Percentiles rank a stretch among this genome's conserved stretches.
phyloP scores from a whole-genome alignment of 30 jellyfish, hydroid and myxozoan species.

The Aurelia sp. region DNA sequence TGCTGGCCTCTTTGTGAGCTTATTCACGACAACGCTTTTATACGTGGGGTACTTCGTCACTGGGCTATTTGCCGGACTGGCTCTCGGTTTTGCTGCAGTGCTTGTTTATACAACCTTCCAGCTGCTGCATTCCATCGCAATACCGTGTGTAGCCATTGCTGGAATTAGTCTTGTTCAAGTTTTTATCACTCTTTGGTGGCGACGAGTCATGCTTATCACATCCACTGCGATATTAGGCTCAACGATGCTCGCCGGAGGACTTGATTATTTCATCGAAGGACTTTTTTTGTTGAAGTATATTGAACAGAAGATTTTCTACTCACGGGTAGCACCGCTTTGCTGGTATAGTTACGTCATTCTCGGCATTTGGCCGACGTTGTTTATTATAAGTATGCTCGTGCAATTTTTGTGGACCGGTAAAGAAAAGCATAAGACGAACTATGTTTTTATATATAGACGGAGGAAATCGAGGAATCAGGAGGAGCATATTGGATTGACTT shows the following conservation, averaged over 20 bases:
- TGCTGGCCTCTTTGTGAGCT: constrained; percentile 87
- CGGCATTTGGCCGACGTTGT: constrained; percentile 76
- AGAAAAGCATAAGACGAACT: constrained; percentile 85
- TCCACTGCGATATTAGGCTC: constrained; percentile 81
- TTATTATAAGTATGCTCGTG: constrained; percentile 80
- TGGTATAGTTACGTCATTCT: constrained; percentile 91
- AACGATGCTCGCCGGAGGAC: constrained; percentile 77
- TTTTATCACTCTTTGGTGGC: constrained; percentile 97
- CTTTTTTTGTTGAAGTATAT: constrained; percentile 72
- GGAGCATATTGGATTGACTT: constrained; percentile 49
- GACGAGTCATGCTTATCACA: constrained; percentile 84
- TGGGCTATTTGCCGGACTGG: constrained; percentile 91
- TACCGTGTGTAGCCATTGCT: constrained; percentile 87
- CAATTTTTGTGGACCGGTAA: constrained; percentile 94
- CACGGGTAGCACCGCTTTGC: constrained; percentile 83
- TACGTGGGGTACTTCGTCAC: constrained; percentile 94
- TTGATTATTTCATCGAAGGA: constrained; percentile 91
- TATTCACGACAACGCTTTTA: constrained; percentile 75
- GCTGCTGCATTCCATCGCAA: constrained; percentile 79
- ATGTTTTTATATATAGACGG: constrained; percentile 72
- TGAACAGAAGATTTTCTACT: constrained; percentile 88
- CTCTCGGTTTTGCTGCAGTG: constrained; percentile 81
- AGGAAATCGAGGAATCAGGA: constrained; percentile 51
- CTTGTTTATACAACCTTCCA: constrained; percentile 68
- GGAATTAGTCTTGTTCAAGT: constrained; percentile 75